These are phyloP conservation scores for Rhyzopertha dominica DNA, from an alignment of 1,140 invertebrate genomes.

Conservation along the genomic window DNA sequence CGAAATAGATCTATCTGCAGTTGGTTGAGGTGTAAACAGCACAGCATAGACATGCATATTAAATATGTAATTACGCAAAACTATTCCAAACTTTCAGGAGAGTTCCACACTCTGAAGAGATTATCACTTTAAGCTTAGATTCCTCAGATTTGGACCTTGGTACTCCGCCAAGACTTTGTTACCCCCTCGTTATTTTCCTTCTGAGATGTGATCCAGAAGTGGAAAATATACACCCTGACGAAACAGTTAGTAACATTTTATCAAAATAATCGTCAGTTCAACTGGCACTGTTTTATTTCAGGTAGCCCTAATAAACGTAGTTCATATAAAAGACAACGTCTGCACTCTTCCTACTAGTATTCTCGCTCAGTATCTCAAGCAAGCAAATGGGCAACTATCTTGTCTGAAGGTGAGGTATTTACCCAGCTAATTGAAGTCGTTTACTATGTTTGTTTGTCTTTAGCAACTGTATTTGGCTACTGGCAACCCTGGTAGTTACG, in stretches of 20 bases:
- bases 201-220: slow-evolving; percentile 59
- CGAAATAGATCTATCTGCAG: too few species aligned
- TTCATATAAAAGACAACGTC: slow-evolving; percentile 72
- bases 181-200: slow-evolving; percentile 69
- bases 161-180: slow-evolving; percentile 64
- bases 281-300: slow-evolving; percentile 42
- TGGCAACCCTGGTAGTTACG: slow-evolving; percentile 58
- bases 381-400: slow-evolving; percentile 73
- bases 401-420: slow-evolving; percentile 73
- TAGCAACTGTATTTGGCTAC: slow-evolving; percentile 72
- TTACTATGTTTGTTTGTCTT: slow-evolving; percentile 27
- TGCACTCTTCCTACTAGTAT: slow-evolving; percentile 72
- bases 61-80: too few species aligned
- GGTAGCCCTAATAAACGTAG: slow-evolving; percentile 73
- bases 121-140: slow-evolving; percentile 56
- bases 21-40: too few species aligned
- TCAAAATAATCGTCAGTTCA: slow-evolving; percentile 2
- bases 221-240: slow-evolving; percentile 61
- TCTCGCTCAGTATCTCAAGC: slow-evolving; percentile 74
- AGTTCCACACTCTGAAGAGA: slow-evolving; percentile 61
- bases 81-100: slow-evolving; percentile 54
- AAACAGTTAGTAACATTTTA: slow-evolving; percentile 55
- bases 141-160: slow-evolving; percentile 60
- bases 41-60: too few species aligned
- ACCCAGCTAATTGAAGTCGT: too few species aligned